phyloP scores from a whole-genome alignment of 2,797 vertebrate genomes.

The Molossus molossus region DNA sequence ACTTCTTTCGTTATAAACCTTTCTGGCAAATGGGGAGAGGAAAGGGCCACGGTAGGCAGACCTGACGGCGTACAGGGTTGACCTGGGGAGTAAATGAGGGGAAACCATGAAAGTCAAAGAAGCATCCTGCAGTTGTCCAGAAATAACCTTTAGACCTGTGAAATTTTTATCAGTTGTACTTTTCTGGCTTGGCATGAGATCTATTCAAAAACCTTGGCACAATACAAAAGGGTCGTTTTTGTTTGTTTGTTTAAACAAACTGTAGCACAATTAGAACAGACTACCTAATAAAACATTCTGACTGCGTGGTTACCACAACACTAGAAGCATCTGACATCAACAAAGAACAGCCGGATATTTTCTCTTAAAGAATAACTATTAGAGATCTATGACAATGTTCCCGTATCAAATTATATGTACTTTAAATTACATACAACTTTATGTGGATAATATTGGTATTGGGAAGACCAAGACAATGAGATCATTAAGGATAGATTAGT shows the following conservation, averaged over 20 bases:
- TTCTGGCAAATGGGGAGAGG: background rate
- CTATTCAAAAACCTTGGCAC: slow-evolving; percentile 47
- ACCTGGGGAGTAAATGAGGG: slow-evolving; percentile 18
- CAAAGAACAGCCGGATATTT: background rate
- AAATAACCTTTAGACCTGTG: slow-evolving; percentile 32
- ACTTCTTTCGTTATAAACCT: slow-evolving; percentile 53
- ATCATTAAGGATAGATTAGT: background rate
- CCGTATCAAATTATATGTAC: background rate
- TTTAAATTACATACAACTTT: background rate
- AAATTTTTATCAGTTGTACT: slow-evolving; percentile 61
- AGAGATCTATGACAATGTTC: background rate
- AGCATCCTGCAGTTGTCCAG: background rate
- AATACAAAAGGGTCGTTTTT: slow-evolving; percentile 31
- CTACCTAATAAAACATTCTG: background rate
- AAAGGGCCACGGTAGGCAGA: background rate
- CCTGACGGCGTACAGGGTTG: background rate
- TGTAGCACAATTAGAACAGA: background rate
- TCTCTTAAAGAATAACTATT: background rate
- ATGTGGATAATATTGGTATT: no score
- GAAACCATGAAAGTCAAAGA: slow-evolving; percentile 2
- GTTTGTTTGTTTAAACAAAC: slow-evolving; percentile 57
- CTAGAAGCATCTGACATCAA: background rate
- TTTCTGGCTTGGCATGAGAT: slow-evolving; percentile 26
- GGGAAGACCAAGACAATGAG: background rate
- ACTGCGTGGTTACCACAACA: background rate